Conservation (phyloP, 1,140 invertebrate genomes). For the Whitmania pigra region DNA sequence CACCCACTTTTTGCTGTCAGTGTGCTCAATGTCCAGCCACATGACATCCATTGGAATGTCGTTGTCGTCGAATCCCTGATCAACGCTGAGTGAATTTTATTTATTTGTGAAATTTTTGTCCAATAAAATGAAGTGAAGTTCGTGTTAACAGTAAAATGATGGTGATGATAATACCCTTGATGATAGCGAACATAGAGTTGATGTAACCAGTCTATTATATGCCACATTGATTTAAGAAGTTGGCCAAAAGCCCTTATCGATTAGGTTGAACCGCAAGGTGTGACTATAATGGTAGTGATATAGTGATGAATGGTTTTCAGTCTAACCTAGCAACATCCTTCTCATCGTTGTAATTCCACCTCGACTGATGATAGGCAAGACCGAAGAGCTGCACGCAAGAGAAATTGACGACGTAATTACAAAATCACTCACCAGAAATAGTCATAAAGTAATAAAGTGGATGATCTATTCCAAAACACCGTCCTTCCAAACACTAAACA, state of each 20-base stretch:
- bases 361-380: conserved; percentile 85
- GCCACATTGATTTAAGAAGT: neutral
- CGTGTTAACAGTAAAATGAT: neutral
- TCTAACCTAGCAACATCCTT: conserved; percentile 64
- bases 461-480: neutral
- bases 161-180: neutral
- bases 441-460: neutral
- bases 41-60: conserved; percentile 90
- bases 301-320: no score
- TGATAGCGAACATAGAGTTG: neutral
- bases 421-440: neutral
- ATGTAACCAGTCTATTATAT: neutral
- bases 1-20: conserved; percentile 72
- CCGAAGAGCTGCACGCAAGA: conserved; percentile 57
- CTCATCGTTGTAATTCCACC: conserved; percentile 99
- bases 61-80: conserved; percentile 59
- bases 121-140: no score
- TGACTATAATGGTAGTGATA: neutral
- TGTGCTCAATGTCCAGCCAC: conserved; percentile 99
- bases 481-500: neutral
- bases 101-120: no score
- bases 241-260: neutral
- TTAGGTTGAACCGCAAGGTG: neutral
- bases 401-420: neutral
- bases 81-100: conserved; percentile 33